Conservation (phyloP, 2,797 vertebrate genomes). For the Psittacula echo region DNA sequence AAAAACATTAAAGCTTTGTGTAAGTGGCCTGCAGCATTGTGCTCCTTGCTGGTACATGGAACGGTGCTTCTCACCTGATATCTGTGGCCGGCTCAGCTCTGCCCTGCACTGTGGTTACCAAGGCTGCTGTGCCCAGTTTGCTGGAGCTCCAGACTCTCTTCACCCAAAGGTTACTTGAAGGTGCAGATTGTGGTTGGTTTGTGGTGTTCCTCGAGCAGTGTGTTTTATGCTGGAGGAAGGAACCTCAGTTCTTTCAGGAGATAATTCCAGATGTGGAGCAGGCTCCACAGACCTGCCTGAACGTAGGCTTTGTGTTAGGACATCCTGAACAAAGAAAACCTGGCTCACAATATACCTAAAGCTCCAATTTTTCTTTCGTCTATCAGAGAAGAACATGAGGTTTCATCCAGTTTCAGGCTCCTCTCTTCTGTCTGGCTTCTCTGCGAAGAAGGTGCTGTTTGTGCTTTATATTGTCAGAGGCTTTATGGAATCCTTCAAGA, state of each 20-base stretch:
- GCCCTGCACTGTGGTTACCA: background rate
- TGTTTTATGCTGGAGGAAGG: background rate
- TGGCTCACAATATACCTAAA: background rate
- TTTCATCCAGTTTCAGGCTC: background rate
- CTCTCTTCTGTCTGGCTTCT: background rate
- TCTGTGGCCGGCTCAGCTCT: background rate
- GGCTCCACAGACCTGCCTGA: background rate
- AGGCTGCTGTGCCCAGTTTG: background rate
- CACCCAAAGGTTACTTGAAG: background rate
- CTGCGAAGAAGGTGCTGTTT: background rate
- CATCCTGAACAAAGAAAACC: background rate
- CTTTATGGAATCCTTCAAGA: background rate
- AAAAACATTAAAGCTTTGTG: background rate
- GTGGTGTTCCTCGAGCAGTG: accelerated
- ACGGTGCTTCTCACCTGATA: background rate
- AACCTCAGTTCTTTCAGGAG: background rate
- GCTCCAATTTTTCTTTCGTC: background rate
- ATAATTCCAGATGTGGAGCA: background rate
- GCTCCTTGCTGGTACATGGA: background rate
- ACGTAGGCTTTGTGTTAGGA: background rate
- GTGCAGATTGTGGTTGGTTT: background rate
- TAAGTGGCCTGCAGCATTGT: background rate
- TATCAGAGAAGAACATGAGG: background rate
- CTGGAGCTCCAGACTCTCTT: background rate
- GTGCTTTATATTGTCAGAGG: background rate